Percentiles rank a stretch among this genome's conserved stretches.
phyloP scores from a whole-genome alignment of 2,888 invertebrate species.

The Caenorhabditis japonica region DNA sequence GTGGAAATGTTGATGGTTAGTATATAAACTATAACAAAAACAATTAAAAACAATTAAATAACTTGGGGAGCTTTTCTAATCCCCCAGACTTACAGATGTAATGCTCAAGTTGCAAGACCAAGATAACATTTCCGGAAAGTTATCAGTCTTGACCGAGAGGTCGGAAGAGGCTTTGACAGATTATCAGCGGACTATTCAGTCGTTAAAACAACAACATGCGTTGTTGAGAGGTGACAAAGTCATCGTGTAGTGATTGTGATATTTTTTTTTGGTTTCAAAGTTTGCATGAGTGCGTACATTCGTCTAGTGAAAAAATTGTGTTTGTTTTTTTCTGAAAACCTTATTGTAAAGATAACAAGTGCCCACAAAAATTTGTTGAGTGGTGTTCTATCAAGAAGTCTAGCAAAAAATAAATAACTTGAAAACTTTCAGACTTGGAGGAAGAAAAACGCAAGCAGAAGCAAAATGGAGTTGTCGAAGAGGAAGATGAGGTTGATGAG shows the following conservation, averaged over 20 bases:
- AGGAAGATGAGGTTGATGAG: conserved; percentile 51
- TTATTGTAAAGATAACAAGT: no score
- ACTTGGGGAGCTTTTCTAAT: conserved; percentile 34
- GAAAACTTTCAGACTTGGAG: conserved; percentile 55
- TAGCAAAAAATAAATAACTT: neutral
- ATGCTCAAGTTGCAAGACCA: conserved; percentile 55
- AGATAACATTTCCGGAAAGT: conserved; percentile 73
- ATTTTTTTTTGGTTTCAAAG: conserved; percentile 29
- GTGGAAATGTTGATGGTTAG: conserved; percentile 26
- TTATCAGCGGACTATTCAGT: conserved; percentile 70
- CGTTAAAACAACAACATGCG: conserved; percentile 70
- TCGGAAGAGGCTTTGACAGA: conserved; percentile 76
- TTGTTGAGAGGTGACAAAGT: conserved; percentile 64
- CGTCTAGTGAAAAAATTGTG: no score
- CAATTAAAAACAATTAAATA: neutral
- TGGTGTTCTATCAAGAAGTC: no score
- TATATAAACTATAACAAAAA: neutral
- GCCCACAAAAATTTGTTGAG: no score
- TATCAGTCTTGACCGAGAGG: conserved; percentile 75
- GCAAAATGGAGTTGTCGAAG: conserved; percentile 54
- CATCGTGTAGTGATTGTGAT: conserved; percentile 36
- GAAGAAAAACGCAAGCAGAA: conserved; percentile 58
- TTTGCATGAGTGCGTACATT: conserved; percentile 20
- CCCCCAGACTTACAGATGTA: conserved; percentile 26
- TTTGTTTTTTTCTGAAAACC: neutral